Percentiles rank a stretch among this genome's conserved stretches.
phyloP scores from a whole-genome alignment of 1,140 invertebrate species.

The Ceratitis capitata region DNA sequence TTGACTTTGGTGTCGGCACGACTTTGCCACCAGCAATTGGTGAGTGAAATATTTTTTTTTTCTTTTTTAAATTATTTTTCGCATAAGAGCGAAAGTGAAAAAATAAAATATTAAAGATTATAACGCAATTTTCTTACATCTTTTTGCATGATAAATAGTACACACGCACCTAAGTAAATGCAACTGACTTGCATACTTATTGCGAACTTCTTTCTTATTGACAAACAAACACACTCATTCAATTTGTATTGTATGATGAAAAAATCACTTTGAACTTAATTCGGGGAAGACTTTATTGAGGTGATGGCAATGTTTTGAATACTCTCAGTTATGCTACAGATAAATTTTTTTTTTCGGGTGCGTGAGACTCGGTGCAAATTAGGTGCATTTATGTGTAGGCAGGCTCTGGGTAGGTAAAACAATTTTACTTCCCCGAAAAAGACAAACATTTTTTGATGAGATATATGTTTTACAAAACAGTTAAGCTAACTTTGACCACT shows the following conservation, averaged over 20 bases:
- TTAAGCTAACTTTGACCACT: no score
- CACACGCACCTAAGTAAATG: not conserved
- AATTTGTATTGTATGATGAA: conserved; percentile 1
- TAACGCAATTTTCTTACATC: not conserved
- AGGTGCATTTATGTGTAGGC: no score
- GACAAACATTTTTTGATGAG: no score
- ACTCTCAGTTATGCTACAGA: not conserved
- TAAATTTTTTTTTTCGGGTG: not conserved
- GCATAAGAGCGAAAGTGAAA: conserved; percentile 20
- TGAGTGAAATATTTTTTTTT: no score
- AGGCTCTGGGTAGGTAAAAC: no score
- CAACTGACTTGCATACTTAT: not conserved
- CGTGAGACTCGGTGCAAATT: not conserved
- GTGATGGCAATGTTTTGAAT: not conserved
- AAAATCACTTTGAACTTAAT: conserved; percentile 34
- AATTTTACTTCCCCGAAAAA: no score
- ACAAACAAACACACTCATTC: not conserved
- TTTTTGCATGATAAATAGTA: not conserved
- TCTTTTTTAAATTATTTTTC: no score
- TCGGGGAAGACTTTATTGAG: conserved; percentile 6
- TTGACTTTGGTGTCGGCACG: conserved; percentile 20
- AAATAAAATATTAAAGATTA: not conserved
- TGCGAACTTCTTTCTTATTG: no score
- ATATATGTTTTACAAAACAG: no score
- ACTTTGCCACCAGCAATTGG: not conserved